Evolutionary conservation across 1,140 invertebrate species (phyloP).

Genomic region (Philotrypesis tridentata): DNA sequence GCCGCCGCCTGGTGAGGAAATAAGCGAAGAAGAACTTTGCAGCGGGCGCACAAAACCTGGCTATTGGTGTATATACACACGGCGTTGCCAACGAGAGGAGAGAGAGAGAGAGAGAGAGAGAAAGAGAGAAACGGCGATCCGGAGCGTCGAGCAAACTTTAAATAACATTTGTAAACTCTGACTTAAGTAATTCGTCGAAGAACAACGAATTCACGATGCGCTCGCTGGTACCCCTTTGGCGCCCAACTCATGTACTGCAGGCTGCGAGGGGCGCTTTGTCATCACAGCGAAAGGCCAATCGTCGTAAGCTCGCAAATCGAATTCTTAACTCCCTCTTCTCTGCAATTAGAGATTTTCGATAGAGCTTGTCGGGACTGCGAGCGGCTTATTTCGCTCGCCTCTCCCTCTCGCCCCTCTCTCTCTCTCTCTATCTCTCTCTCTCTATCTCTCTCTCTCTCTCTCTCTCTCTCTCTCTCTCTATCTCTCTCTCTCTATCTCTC

Average conservation of each 20-base stretch:
- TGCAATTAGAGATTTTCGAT: constrained; percentile 42
- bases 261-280: no score
- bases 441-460: no score
- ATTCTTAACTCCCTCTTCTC: constrained; percentile 37
- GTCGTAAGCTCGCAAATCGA: constrained; percentile 51
- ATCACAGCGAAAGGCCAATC: constrained; percentile 25
- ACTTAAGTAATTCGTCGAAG: constrained; percentile 55
- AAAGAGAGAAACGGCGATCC: background rate
- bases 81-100: background rate
- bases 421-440: no score
- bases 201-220: constrained; percentile 51
- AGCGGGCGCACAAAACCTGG: background rate
- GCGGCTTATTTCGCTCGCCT: no score
- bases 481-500: no score
- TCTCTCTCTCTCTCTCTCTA: no score
- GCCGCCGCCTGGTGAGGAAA: background rate
- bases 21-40: background rate
- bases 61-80: constrained; percentile 17
- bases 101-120: background rate
- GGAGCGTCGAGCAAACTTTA: constrained; percentile 55
- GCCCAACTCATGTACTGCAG: no score
- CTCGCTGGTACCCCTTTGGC: constrained; percentile 2
- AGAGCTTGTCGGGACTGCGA: background rate
- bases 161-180: constrained; percentile 63
- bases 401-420: no score